Evolutionary conservation across 2,113 vertebrate species (phyloP), one percentile per base, ranked within the genome.

Genomic region (Siniperca knerii): DNA sequence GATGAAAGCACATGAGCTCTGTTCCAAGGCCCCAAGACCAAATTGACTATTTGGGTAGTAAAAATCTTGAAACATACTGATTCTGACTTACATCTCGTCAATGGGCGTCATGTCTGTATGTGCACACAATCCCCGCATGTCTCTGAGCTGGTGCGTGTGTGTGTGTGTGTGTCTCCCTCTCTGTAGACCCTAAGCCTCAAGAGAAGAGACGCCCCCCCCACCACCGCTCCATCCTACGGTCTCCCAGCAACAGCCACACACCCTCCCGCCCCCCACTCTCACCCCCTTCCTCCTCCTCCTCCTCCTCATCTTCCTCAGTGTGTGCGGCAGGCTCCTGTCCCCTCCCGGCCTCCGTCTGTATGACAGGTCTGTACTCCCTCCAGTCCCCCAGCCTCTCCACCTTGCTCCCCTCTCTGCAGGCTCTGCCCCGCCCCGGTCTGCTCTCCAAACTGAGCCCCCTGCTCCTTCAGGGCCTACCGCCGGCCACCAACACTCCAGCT

Each of bases 361-460:
- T 95, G 93, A 92, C 97, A 97, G 97, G 97, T 98, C 92, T 95
- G 97, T 98, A 96, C 91, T 89, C 92, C 77, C 84, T 93, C 69
- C 94, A 92, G 87, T 92, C 91, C 50, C 92, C 94, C 67, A 88
- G 90, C 88, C 84, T 96, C 76, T 90, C 94, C 84, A 85, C 68
- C 83, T 81, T 94, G 91, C 89, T 95, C 67, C 95, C 96, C 71
- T 94, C 94, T 87, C 89, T 95, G 57, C 94, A 95, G 85, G 91
- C 91, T 37, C 89, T 95, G 55, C 92, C 93, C 57, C 89, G 92
- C 2, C 82, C 89, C 6, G 87, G 89, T 80, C 85, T 95, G 69
- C 93, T 95, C 60, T 87, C 93, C 87, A 94, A 94, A 85, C 90
- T 95, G 77, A 93, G 94, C 82, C 95, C 95, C 75, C 88, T 94